A percentile compares a stretch with the other conserved stretches of the same genome.
phyloP scores from a whole-genome alignment of 2,113 vertebrate species.

The Cyprinodon variegatus region DNA sequence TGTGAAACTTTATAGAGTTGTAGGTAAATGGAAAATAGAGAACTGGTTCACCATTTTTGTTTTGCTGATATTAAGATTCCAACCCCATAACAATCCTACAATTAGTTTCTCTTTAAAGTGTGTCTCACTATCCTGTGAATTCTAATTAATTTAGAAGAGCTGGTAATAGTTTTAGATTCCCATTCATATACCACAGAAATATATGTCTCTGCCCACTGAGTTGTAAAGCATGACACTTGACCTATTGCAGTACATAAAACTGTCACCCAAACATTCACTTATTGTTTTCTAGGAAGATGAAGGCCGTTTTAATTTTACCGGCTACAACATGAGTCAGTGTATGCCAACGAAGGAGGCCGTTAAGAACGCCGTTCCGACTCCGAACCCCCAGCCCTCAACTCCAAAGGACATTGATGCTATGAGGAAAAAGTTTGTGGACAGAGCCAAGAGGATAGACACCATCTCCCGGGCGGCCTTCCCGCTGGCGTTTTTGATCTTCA shows the following conservation, averaged over 20 bases:
- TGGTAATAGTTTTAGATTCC: constrained; percentile 18
- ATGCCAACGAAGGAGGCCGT: constrained; percentile 91
- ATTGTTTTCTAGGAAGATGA: constrained; percentile 87
- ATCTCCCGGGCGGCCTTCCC: constrained; percentile 97
- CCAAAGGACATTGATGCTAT: constrained; percentile 90
- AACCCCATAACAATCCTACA: constrained; percentile 3
- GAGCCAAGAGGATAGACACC: constrained; percentile 98
- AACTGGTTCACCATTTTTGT: constrained; percentile 1
- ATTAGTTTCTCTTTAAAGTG: constrained; percentile 16
- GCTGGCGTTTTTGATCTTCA: constrained; percentile 98
- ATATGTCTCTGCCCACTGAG: background rate
- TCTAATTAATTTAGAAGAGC: constrained; percentile 19
- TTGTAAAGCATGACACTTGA: constrained; percentile 9
- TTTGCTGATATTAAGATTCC: constrained; percentile 24
- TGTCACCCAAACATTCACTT: constrained; percentile 9
- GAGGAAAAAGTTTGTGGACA: constrained; percentile 97
- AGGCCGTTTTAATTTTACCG: constrained; percentile 92
- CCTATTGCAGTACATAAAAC: constrained; percentile 3
- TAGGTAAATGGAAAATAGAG: constrained; percentile 1
- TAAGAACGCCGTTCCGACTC: constrained; percentile 83
- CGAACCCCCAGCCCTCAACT: constrained; percentile 74
- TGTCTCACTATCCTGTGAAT: constrained; percentile 22
- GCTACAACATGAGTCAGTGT: constrained; percentile 92
- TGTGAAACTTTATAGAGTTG: background rate
- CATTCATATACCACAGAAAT: constrained; percentile 13